These are phyloP conservation scores for Montifringilla adamsi DNA, from an alignment of 2,113 vertebrate genomes.

Conservation along the genomic window DNA sequence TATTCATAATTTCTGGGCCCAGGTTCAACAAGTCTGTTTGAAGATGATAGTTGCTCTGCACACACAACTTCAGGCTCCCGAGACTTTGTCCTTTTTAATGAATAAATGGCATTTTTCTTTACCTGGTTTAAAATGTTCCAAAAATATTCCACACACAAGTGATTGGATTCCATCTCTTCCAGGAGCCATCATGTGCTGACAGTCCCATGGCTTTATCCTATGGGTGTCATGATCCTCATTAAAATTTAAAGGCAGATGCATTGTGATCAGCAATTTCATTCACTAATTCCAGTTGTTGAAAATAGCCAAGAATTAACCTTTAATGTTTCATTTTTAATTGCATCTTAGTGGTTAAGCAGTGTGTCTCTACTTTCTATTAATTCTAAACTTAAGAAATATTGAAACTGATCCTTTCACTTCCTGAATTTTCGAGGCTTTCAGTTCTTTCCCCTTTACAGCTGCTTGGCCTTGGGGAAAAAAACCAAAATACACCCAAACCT, in stretches of 20 bases:
- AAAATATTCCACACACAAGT: background rate
- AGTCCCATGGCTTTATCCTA: background rate
- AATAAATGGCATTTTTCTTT: background rate
- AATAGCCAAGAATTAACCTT: background rate
- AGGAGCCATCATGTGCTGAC: background rate
- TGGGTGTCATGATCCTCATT: background rate
- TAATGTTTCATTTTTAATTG: background rate
- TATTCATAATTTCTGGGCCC: slow-evolving; percentile 10
- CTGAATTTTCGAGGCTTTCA: background rate
- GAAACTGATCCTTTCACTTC: background rate
- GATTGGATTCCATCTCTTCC: background rate
- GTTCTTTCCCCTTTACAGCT: background rate
- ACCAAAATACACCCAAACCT: background rate
- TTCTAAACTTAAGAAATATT: background rate
- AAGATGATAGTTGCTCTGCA: background rate
- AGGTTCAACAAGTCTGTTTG: background rate
- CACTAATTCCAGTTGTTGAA: background rate
- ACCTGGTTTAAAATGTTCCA: background rate
- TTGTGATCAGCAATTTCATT: background rate
- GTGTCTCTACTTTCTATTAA: background rate
- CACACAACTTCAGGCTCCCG: background rate
- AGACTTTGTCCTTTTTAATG: background rate
- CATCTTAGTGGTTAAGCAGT: background rate
- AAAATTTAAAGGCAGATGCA: background rate
- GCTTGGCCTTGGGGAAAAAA: background rate